Percentiles rank a stretch among this genome's conserved stretches.
Conservation (phyloP, 2,888 invertebrate genomes). For the Watsonalla binaria region DNA sequence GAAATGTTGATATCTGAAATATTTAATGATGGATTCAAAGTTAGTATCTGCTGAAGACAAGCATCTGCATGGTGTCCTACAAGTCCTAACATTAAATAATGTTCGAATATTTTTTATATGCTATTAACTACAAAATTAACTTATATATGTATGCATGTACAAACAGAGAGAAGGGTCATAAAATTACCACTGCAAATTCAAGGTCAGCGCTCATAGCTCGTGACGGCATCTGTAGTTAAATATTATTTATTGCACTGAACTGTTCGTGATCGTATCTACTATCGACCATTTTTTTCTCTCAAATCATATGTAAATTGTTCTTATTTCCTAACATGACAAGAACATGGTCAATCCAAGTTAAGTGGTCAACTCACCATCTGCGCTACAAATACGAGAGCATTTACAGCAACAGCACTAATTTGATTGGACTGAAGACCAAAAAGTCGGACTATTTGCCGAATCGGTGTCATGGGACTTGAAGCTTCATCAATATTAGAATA, state of each 20-base stretch:
- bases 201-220: too few species aligned
- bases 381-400: conserved; percentile 89
- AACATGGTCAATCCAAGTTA: neutral
- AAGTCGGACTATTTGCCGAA: conserved; percentile 79
- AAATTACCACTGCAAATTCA: too few species aligned
- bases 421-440: conserved; percentile 87
- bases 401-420: conserved; percentile 89
- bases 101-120: too few species aligned
- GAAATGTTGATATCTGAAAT: conserved; percentile 81
- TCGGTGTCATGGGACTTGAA: conserved; percentile 64
- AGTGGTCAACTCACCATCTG: conserved; percentile 83
- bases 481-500: conserved; percentile 66
- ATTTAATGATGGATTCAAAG: neutral
- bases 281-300: too few species aligned
- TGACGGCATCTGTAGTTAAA: too few species aligned
- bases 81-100: too few species aligned
- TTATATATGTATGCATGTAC: too few species aligned
- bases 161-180: too few species aligned
- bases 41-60: neutral
- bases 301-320: too few species aligned
- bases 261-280: too few species aligned
- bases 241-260: too few species aligned
- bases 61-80: neutral
- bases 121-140: too few species aligned
- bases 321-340: neutral